Base-by-base conservation (phyloP, 2,888 invertebrate genomes). In the Rhagonycha lutea region DNA sequence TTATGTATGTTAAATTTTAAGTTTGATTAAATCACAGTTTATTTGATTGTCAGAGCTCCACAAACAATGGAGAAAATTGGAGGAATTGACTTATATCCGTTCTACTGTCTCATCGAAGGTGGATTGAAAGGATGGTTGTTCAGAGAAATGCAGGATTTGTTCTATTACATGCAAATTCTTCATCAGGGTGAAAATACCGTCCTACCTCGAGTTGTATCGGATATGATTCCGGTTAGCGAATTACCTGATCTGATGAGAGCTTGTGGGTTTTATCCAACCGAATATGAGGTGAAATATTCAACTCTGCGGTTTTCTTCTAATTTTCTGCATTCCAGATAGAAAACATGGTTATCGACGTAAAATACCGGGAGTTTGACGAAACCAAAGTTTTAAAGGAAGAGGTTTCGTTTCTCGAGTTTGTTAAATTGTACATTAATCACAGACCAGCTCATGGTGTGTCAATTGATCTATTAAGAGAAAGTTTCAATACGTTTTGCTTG, bases 101-200 rank as follows among this genome's bases (percentile, higher is more conserved):
- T 91, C 87, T 94, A 93, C 84, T 91, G 92, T 79, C 87, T 94
- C 23, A 88, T 95, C 69, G 93, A 94, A 75, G 92, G 93, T 70
- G 94, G 94, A 0, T 88, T 91, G 9, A 90, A 91, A 0, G 94
- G 95, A 3, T 92, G 92, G 90, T 88, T 94, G 71, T 93, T 94
- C 84, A 87, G 88, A 75, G 94, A 95, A 87, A 91, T 95, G 84
- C 90, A 93, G 80, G 93, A 94, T 84, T 88, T 94, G 77, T 95
- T 95, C 87, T 94, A 93, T 86, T 94, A 94, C 85, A 92, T 94
- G 80, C 94, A 95, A 88, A 92, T 95, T 65, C 86, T 93, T 80
- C 91, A 92, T 81, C 92, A 94, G 84, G 93, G 93, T 4, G 92
- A 94, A 69, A 91, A 92, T 84, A 91, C 92, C 0, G 91, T 91